Base-by-base conservation (phyloP, 35 echinoderm and acorn worm genomes). In the Diadema setosum region DNA sequence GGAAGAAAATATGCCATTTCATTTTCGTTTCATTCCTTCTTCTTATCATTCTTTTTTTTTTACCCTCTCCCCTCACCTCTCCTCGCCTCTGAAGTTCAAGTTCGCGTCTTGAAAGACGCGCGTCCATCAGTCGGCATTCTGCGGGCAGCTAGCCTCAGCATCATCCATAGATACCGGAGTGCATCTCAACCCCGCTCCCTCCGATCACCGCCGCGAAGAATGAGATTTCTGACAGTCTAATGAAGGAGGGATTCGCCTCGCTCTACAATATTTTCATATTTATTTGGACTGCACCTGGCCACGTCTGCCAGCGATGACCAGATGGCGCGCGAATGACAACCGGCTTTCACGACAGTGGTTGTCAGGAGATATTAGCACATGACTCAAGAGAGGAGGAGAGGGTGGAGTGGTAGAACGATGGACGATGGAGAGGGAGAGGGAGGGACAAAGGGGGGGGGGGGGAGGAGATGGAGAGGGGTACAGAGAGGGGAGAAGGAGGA, bases 261-360 rank as follows among this genome's bases (percentile, higher is more conserved):
- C 63, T 67, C 63, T 67, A 34, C 16, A 67, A 67, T 67, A 67
- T 67, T 67, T 67, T 67, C 63, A 67, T 67, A 67, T 67, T 67
- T 67, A 67, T 67, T 67, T 67, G 26, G 63, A 33, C 37, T 67
- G 63, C 26, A 67, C 63, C 63, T 67, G 63, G 37, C 63, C 37
- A 26, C 37, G 63, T 67, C 63, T 33, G 63, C 25, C 29, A 8
- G 58, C 63, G 63, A 67, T 67, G 63, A 34, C 63, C 63, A 67
- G 63, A 67, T 67, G 63, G 16, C 63, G 63, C 29, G 63, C 18
- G 63, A 67, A 67, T 67, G 63, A 67, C 63, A 67, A 67, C 63
- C 63, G 63, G 63, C 63, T 67, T 67, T 67, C 63, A 67, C 63
- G 63, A 67, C 63, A 67, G 63, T 67, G 63, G 63, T 67, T 67